Conservation (phyloP, 2,888 invertebrate genomes). For the Epinotia nisella region DNA sequence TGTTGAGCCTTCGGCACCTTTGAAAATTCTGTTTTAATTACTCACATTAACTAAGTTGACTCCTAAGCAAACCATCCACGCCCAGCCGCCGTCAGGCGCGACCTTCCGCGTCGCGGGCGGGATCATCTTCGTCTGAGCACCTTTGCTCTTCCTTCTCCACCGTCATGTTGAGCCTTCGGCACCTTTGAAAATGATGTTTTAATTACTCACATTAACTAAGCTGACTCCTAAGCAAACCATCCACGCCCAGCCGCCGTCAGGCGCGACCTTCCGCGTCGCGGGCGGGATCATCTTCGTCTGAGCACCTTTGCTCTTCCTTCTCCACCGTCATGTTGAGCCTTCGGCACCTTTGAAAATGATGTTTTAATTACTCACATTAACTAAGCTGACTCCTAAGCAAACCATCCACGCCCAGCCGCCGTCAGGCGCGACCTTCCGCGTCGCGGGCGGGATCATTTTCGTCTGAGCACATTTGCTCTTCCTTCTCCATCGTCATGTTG, state of each 20-base stretch:
- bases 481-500: conserved; percentile 78
- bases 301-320: conserved; percentile 81
- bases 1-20: no score
- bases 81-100: conserved; percentile 95
- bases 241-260: conserved; percentile 96
- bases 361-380: conserved; percentile 86
- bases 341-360: neutral
- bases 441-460: conserved; percentile 71
- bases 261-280: conserved; percentile 88
- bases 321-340: conserved; percentile 71
- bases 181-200: neutral
- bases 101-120: conserved; percentile 86
- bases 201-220: conserved; percentile 89
- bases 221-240: no score
- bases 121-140: conserved; percentile 60
- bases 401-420: conserved; percentile 96
- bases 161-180: no score
- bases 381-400: no score
- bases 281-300: conserved; percentile 68
- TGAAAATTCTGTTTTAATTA: conserved; percentile 51
- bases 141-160: conserved; percentile 82
- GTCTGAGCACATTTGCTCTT: conserved; percentile 80
- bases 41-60: conserved; percentile 94
- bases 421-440: conserved; percentile 91
- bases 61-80: conserved; percentile 94